Base-by-base conservation (phyloP, 92 coral and sea anemone genomes). In the Scolanthus callimorphus region DNA sequence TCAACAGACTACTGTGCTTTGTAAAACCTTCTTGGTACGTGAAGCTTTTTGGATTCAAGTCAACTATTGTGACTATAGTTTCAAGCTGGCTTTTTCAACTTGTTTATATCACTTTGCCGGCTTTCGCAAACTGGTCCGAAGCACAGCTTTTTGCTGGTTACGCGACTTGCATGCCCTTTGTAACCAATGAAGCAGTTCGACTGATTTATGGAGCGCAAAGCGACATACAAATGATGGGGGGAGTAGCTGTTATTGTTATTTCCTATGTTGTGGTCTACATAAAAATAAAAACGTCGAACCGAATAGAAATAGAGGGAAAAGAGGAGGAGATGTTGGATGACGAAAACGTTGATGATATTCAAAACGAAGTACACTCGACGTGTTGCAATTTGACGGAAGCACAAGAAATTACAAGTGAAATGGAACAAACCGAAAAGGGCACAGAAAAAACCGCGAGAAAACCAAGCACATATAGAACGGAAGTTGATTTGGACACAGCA, bases 11-110 rank as follows among this genome's bases (percentile, higher is more conserved):
- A 10, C 24, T 67, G 12, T 12, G 53, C 15, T 25, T 57, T n/a
- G 49, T 8, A n/a, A 67, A 45, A 11, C 55, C 74, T 3, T 17
- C 17, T 15, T 67, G 74, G 74, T 67, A 67, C 38, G 43, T 27
- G 15, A n/a, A 11, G 12, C 24, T 67, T n/a, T 67, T 67, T 26
- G 57, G 63, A 20, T n/a, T 57, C 63, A 67, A 67, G 34, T 54
- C 74, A 0, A 67, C 74, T 19, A 37, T 67, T 1, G 17, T 45
- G 54, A 67, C 74, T 10, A 31, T 67, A 28, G 21, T 55, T 1
- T 39, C 74, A 11, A 67, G 63, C 43, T 67, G 74, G 74, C 13
- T 67, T 2, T 39, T 55, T n/a, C 74, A 67, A 55, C 19, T 55
- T 25, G 39, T 67, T 11, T 67, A 67, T 43, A 63, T 46, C 3